Percentiles rank a stretch among this genome's conserved stretches.
Evolutionary conservation across 2,888 invertebrate species (phyloP).

Genomic region (Capitulum mitella): DNA sequence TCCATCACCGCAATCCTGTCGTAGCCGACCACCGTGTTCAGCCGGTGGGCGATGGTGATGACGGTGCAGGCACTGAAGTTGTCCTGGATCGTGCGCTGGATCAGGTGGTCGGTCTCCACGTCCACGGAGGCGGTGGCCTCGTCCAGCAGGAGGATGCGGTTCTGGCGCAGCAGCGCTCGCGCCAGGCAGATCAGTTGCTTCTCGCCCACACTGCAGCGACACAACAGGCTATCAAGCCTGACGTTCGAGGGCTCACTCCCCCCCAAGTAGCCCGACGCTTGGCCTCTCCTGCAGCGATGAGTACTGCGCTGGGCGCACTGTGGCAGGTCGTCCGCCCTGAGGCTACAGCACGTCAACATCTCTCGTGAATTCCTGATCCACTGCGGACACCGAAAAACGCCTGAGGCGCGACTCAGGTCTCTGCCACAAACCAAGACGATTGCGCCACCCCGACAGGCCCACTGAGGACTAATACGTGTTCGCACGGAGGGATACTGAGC

Average conservation of each 20-base stretch:
- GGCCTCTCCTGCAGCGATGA: no score
- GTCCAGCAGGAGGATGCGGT: conserved; percentile 47
- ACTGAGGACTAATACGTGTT: no score
- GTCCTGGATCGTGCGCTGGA: conserved; percentile 69
- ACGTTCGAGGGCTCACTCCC: no score
- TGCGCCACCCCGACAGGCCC: no score
- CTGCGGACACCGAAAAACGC: no score
- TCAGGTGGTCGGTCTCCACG: conserved; percentile 49
- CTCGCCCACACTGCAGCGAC: conserved; percentile 37
- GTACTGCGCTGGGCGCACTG: no score
- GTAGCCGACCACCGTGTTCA: conserved; percentile 87
- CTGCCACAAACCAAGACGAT: no score
- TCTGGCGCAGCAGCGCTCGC: conserved; percentile 39
- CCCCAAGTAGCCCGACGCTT: no score
- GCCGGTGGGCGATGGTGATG: conserved; percentile 83
- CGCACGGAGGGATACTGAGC: background rate
- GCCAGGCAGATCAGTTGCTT: conserved; percentile 40
- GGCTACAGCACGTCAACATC: no score
- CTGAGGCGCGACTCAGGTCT: no score
- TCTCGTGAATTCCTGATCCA: no score
- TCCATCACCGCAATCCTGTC: conserved; percentile 47
- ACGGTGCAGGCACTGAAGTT: conserved; percentile 82
- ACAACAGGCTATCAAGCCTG: background rate
- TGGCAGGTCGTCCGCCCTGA: no score
- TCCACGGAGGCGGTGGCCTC: conserved; percentile 53